Evolutionary conservation across 2,113 vertebrate species (phyloP), one percentile per base, ranked within the genome.

Genomic region (Camelus dromedarius): DNA sequence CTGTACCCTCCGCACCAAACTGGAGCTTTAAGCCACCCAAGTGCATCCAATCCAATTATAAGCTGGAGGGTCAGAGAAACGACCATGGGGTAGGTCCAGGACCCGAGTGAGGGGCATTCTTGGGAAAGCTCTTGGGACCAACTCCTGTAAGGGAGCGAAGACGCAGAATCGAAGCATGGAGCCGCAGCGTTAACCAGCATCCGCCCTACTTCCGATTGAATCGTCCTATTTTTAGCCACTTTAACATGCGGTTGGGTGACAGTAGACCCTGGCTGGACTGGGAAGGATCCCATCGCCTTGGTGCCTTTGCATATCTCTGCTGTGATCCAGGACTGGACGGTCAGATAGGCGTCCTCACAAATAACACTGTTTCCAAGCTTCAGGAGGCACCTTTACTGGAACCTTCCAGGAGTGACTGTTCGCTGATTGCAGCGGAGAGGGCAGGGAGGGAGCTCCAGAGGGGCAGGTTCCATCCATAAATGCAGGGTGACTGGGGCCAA

Each of bases 41-140:
- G 19, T 0, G 1, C 0, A 22, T 48, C 35, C 46, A 32, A 64
- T 19, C 26, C 54, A 28, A 1, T 35, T 9, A 15, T 35, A 22
- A 26, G 38, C 38, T 16, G 8, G 18, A 19, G 9, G 30, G 12
- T 50, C 70, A 8, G n/a, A 28, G 52, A 32, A 26, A 13, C 12
- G 22, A 22, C 6, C 32, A 8, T 52, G 0, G 0, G 18, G 11
- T 5, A 30, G 30, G 12, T 13, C 18, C 13, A 0, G 4, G 28
- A 28, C 8, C 35, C 58, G 22, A 35, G 28, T 7, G 0, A 19
- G 19, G 69, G 20, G 8, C 8, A 2, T 42, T 13, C 13, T 0
- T 8, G 30, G 35, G 46, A 30, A 0, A 5, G 46, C 4, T 11
- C 52, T 32, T 11, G 20, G 26, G 48, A 48, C 2, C 2, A 4